These are phyloP conservation scores for Synergus itoensis DNA, from an alignment of 2,888 invertebrate genomes.

Conservation along the genomic window DNA sequence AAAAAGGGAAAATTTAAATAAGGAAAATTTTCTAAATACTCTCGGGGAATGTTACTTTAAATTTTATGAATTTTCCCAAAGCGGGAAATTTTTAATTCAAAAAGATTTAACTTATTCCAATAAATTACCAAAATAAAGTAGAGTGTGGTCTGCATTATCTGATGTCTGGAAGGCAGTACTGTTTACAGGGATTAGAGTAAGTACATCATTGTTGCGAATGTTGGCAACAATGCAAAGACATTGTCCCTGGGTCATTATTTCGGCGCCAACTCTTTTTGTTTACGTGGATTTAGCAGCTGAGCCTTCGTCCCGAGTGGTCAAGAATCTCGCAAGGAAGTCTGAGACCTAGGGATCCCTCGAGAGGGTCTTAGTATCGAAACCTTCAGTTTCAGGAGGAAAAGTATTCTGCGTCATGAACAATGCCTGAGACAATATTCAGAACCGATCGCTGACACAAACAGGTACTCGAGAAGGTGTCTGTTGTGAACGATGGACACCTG, in stretches of 20 bases:
- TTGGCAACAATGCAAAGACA: slow-evolving; percentile 65
- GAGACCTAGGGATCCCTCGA: background rate
- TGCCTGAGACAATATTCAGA: slow-evolving; percentile 43
- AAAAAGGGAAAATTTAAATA: no score
- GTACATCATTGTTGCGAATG: slow-evolving; percentile 60
- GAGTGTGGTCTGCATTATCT: background rate
- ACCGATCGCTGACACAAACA: slow-evolving; percentile 38
- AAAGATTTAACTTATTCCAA: no score
- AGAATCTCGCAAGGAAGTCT: slow-evolving; percentile 23
- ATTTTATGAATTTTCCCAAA: no score
- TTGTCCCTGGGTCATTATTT: slow-evolving; percentile 68
- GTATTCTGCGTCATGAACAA: slow-evolving; percentile 35
- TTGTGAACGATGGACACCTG: slow-evolving; percentile 39
- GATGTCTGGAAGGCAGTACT: slow-evolving; percentile 59
- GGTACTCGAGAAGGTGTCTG: slow-evolving; percentile 42
- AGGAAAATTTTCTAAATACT: no score
- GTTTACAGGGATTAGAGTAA: slow-evolving; percentile 68
- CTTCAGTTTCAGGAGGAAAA: slow-evolving; percentile 44
- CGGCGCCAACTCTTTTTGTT: slow-evolving; percentile 75
- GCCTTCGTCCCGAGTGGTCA: slow-evolving; percentile 58
- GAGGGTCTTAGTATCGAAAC: slow-evolving; percentile 19
- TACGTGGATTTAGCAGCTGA: slow-evolving; percentile 68
- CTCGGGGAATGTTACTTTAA: no score
- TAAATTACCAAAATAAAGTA: no score
- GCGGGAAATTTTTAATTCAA: no score